These are phyloP conservation scores for Gastrophryne carolinensis DNA, from an alignment of 2,797 vertebrate species.

Conservation along the genomic window DNA sequence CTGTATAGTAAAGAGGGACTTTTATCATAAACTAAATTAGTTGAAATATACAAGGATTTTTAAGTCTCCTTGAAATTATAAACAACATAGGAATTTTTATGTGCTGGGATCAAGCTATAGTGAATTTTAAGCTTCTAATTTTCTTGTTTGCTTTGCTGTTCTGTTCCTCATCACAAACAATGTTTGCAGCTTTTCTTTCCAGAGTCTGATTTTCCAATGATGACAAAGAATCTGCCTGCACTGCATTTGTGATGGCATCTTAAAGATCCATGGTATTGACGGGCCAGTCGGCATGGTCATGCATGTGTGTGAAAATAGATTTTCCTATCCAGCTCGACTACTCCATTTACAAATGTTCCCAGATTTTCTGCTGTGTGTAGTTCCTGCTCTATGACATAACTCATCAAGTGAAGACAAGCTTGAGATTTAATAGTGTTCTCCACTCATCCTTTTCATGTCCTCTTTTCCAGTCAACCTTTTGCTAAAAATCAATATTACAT, in stretches of 20 bases:
- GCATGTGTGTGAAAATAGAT: conserved; percentile 49
- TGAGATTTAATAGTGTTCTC: conserved; percentile 49
- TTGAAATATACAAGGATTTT: too few species aligned
- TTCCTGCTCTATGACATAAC: conserved; percentile 34
- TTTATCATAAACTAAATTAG: too few species aligned
- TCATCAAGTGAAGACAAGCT: conserved; percentile 46
- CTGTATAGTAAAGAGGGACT: too few species aligned
- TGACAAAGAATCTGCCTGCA: conserved; percentile 44
- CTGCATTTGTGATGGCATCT: conserved; percentile 38
- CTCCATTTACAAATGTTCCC: conserved; percentile 42
- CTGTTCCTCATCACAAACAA: conserved; percentile 5
- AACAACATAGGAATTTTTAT: too few species aligned
- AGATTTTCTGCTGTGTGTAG: conserved; percentile 19
- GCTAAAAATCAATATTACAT: conserved; percentile 33
- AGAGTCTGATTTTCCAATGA: conserved; percentile 37
- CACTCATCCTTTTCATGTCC: conserved; percentile 44
- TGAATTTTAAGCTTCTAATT: too few species aligned
- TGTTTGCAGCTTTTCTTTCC: conserved; percentile 11
- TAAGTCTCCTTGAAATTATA: too few species aligned
- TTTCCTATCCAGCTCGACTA: conserved; percentile 43
- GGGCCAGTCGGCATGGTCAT: conserved; percentile 15
- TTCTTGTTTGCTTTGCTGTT: not conserved
- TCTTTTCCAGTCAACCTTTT: conserved; percentile 41
- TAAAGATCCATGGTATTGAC: conserved; percentile 49
- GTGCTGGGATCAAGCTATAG: too few species aligned